Conservation (phyloP, 2,888 invertebrate species). For the Apamea epomidion region DNA sequence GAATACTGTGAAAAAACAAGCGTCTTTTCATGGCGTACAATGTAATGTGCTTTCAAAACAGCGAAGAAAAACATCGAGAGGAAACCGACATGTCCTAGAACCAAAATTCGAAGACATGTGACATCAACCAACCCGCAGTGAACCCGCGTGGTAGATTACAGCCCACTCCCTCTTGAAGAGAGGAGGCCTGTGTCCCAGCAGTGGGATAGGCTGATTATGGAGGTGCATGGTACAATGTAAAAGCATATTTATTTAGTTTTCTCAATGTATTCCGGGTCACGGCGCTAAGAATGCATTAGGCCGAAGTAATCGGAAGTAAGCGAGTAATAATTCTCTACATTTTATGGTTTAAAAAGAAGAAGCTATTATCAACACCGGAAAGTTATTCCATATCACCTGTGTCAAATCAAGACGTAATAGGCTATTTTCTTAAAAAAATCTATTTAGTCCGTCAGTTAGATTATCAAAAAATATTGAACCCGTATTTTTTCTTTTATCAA, state of each 20-base stretch:
- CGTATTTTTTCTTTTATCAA: too few relatives aligned
- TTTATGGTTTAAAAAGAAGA: neutral
- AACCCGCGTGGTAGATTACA: neutral
- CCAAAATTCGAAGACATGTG: too few relatives aligned
- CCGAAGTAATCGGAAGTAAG: neutral
- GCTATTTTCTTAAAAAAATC: too few relatives aligned
- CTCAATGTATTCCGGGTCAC: neutral
- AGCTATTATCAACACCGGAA: neutral
- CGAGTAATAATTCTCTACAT: neutral
- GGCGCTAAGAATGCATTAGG: neutral
- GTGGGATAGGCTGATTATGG: neutral
- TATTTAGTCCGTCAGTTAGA: too few relatives aligned
- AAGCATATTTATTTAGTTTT: neutral
- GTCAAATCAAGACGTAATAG: neutral
- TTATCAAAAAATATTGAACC: too few relatives aligned
- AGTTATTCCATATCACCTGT: neutral
- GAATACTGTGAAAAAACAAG: slow-evolving; percentile 1
- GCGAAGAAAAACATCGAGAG: neutral
- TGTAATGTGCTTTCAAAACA: neutral
- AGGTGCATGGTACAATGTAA: too few relatives aligned
- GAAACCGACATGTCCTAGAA: neutral
- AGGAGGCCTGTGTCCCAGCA: neutral
- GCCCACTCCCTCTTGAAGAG: neutral
- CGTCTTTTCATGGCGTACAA: neutral
- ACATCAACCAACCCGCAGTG: too few relatives aligned